Conservation (phyloP, 2,888 invertebrate genomes). For the Idaea straminata region DNA sequence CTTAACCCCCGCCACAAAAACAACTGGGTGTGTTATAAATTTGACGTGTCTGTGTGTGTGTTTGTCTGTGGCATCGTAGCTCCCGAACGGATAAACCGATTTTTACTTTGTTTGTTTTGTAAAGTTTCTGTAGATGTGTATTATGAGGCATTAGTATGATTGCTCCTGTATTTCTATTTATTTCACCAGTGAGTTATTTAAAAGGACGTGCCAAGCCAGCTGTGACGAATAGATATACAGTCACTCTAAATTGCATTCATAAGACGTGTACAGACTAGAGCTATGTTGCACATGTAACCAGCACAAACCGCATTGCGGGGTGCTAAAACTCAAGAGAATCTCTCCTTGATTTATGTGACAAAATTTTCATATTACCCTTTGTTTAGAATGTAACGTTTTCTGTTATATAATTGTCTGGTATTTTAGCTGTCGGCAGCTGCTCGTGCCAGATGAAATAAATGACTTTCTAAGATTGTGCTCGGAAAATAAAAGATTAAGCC, state of each 20-base stretch:
- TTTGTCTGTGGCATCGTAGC: too few species aligned
- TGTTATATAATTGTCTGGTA: not conserved
- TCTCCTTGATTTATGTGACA: conserved; percentile 31
- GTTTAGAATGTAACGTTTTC: not conserved
- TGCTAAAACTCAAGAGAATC: conserved; percentile 38
- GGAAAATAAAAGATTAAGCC: not conserved
- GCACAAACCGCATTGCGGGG: conserved; percentile 59
- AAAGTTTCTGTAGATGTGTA: too few species aligned
- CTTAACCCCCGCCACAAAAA: too few species aligned
- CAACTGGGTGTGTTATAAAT: too few species aligned
- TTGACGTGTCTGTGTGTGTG: too few species aligned
- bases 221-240: not conserved
- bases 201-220: too few species aligned
- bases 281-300: conserved; percentile 34
- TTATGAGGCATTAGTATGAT: too few species aligned
- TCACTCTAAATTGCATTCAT: not conserved
- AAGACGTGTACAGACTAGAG: not conserved
- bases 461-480: not conserved
- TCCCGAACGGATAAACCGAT: too few species aligned
- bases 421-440: not conserved
- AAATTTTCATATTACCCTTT: conserved; percentile 19
- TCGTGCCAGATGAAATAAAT: not conserved
- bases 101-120: too few species aligned
- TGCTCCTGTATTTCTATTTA: too few species aligned
- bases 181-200: too few species aligned